These are phyloP conservation scores for Bilobella aurantiaca DNA, from an alignment of 1,140 invertebrate genomes.

Conservation along the genomic window DNA sequence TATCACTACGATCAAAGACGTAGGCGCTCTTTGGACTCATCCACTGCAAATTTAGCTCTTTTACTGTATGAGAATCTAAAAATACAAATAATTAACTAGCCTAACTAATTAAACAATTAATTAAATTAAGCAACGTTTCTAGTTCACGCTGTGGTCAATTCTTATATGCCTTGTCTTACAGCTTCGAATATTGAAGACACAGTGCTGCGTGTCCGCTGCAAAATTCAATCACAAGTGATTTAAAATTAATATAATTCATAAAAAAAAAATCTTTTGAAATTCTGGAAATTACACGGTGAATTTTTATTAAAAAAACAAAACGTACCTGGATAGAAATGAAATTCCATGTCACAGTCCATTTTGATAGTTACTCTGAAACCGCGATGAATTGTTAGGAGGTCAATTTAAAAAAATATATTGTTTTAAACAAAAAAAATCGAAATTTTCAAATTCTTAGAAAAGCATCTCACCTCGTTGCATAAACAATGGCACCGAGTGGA, in stretches of 20 bases:
- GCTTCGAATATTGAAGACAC: not conserved
- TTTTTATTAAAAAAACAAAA: too few relatives aligned
- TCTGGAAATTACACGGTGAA: too few relatives aligned
- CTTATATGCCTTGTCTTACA: too few relatives aligned
- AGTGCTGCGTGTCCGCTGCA: not conserved
- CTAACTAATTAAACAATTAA: too few relatives aligned
- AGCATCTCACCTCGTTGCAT: not conserved
- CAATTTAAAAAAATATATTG: not conserved
- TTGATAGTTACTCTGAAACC: not conserved
- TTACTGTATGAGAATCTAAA: not conserved
- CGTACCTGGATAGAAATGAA: not conserved
- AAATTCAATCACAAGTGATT: too few relatives aligned
- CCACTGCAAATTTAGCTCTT: not conserved
- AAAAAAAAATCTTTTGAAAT: too few relatives aligned
- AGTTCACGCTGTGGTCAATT: too few relatives aligned
- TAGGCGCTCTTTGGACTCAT: not conserved
- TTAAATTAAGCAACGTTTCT: too few relatives aligned
- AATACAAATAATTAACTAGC: not conserved
- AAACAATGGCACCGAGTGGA: not conserved
- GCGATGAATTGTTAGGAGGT: not conserved
- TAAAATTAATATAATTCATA: too few relatives aligned
- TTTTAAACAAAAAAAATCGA: too few relatives aligned
- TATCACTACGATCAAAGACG: not conserved
- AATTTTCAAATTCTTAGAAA: too few relatives aligned
- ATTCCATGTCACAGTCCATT: not conserved